Evolutionary conservation across 1,140 invertebrate genomes (phyloP), one percentile per base, ranked within the genome.

Genomic region (Orius laevigatus): DNA sequence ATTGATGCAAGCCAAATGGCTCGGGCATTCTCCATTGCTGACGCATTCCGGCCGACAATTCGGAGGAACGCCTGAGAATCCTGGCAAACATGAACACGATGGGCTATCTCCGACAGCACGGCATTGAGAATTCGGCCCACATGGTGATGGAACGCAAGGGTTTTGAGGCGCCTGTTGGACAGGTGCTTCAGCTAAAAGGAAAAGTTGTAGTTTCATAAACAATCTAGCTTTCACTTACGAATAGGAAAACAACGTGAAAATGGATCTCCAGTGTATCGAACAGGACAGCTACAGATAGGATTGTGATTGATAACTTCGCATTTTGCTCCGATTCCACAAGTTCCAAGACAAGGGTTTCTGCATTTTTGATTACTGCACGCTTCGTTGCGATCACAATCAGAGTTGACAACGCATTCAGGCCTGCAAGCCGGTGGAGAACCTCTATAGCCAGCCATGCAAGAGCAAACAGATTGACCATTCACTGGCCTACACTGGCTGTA

Each of bases 291-390:
- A 60, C 79, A 81, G 52, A 75, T 70, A 16, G 75, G 72, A 58
- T 74, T 75, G 52, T 76, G 74, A 55, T 75, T 75, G 3, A 73
- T 63, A 2, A 80, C 75, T 55, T 73, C 67, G 58, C 83, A 86
- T 46, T 74, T 70, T 1, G 81, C 75, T 56, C 75, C 73, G 5
- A 73, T 62, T 11, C 84, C 84, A 62, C 85, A 90, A 8, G 75
- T 72, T 45, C 80, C 79, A 5, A 73, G 70, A 53, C 84, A 88
- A 9, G 83, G 82, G 59, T 87, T 75, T 33, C 71, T 66, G 58
- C 84, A 87, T 66, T 81, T 81, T 57, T 82, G 73, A 62, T 82
- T 80, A 12, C 79, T 69, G 60, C 83, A 86, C 1, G 80, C 78
- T 58, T 76, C 71, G 51, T 73, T 73, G 16, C 67, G 61, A 42